phyloP scores from a whole-genome alignment of 2,797 vertebrate species.

The Alcedo quadribrachys region DNA sequence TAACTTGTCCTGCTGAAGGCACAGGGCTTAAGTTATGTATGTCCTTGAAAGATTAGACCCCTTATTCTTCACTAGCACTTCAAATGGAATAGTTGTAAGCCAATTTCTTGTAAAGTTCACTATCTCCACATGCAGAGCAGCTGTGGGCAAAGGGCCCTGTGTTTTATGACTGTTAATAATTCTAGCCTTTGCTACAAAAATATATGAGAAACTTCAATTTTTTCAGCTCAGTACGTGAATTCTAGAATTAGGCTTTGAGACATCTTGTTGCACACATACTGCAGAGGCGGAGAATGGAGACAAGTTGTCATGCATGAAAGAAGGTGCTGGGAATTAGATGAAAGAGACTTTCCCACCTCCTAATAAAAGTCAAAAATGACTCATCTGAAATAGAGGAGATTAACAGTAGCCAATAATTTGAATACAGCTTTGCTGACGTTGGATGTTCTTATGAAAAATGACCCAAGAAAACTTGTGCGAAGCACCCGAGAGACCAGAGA shows the following conservation, averaged over 20 bases:
- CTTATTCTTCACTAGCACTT: conserved; percentile 40
- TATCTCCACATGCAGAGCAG: conserved; percentile 35
- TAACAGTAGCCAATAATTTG: conserved; percentile 66
- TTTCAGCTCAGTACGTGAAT: conserved; percentile 62
- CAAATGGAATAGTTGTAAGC: conserved; percentile 61
- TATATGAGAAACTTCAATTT: conserved; percentile 42
- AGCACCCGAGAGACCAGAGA: background rate
- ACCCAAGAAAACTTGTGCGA: conserved; percentile 33
- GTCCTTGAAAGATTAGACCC: conserved; percentile 48
- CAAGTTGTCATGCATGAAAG: conserved; percentile 63
- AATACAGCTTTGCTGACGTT: conserved; percentile 33
- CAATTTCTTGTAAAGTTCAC: conserved; percentile 56
- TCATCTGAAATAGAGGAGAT: conserved; percentile 69
- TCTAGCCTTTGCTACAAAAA: conserved; percentile 35
- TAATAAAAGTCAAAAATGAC: conserved; percentile 74
- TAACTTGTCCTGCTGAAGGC: background rate
- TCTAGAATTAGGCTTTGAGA: conserved; percentile 68
- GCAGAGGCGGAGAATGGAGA: conserved; percentile 56
- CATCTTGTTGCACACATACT: conserved; percentile 65
- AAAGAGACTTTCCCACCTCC: conserved; percentile 69
- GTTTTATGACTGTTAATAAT: conserved; percentile 66
- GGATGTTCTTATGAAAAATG: conserved; percentile 43
- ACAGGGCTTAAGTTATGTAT: conserved; percentile 31
- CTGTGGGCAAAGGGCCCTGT: conserved; percentile 36
- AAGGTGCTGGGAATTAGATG: conserved; percentile 45